Evolutionary conservation across 1,140 invertebrate species (phyloP).

Genomic region (Cyphomyrmex costatus): DNA sequence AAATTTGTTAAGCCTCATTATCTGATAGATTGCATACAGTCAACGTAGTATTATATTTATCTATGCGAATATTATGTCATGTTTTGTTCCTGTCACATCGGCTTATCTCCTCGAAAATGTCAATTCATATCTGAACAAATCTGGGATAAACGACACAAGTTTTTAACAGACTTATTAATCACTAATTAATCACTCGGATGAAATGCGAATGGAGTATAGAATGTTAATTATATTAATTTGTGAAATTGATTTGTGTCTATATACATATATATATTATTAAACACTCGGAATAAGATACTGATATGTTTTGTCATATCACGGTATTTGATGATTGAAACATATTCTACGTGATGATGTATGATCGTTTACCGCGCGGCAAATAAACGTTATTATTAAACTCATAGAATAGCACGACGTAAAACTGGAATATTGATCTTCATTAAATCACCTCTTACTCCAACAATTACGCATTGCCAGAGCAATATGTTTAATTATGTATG

Average conservation of each 20-base stretch:
- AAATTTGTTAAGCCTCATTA: not conserved
- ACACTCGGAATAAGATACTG: conserved; percentile 42
- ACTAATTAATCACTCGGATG: conserved; percentile 10
- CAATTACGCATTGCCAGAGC: not conserved
- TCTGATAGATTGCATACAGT: not conserved
- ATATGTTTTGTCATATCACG: not conserved
- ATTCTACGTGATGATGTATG: conserved; percentile 10
- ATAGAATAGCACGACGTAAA: conserved; percentile 12
- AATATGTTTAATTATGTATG: conserved; percentile 34
- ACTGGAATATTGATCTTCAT: conserved; percentile 54
- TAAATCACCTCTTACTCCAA: conserved; percentile 20
- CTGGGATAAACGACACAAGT: not conserved
- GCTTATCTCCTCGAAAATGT: not conserved
- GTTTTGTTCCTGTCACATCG: not conserved
- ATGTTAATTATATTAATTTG: conserved; percentile 32
- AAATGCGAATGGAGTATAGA: not conserved
- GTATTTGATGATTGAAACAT: conserved; percentile 18
- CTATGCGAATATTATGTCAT: not conserved
- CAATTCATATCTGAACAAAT: not conserved
- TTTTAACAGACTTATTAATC: conserved; percentile 15
- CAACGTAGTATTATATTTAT: conserved; percentile 1
- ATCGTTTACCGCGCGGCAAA: conserved; percentile 24
- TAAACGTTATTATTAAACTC: conserved; percentile 37
- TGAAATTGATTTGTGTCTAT: not conserved
- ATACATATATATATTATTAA: conserved; percentile 16